Base-by-base conservation (phyloP, 1,140 invertebrate genomes). In the Ostrea denselamellosa region DNA sequence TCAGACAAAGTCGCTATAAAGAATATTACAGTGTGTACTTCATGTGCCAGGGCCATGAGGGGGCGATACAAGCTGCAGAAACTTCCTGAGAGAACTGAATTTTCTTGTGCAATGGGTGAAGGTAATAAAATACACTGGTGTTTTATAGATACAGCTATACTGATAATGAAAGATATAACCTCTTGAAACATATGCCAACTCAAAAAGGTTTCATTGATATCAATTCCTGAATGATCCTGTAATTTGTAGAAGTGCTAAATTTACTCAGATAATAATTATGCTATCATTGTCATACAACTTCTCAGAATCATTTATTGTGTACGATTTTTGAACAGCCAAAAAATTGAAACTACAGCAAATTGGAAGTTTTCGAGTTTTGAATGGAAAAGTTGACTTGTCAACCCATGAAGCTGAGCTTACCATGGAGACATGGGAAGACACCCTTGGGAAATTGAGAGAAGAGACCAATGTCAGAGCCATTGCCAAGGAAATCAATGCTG, bases 361-460 rank as follows among this genome's bases (percentile, higher is more conserved):
- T 88, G 94, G 94, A 54, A 94, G 94, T 89, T 94, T 95, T 89
- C 91, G 92, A 54, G 92, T 93, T 71, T 89, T 95, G 25, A 94
- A 95, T 89, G 93, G 93, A 22, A 95, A 95, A 88, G 94, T 95
- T 52, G 94, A 95, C 89, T 86, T 95, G 68, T 95, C 94, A 0
- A 93, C 93, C 17, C 91, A 92, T 89, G 94, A 95, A 86, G 94
- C 94, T 8, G 92, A 92, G 34, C 88, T 94, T 25, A 94, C 93
- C 10, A 88, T 95, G n/a, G 86, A 91, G 44, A 87, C 91, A 2
- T 94, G 94, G 94, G 90, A 93, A 81, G 90, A 93, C 9, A 92
- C 91, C 82, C 86, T 94, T 5, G 85, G 87, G 2, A 90, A 90
- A 51, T 90, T 94, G n/a, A 90, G 92, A 19, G 89, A 94, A 83